Evolutionary conservation across 1,140 invertebrate genomes (phyloP).

Genomic region (Drosophila miranda): DNA sequence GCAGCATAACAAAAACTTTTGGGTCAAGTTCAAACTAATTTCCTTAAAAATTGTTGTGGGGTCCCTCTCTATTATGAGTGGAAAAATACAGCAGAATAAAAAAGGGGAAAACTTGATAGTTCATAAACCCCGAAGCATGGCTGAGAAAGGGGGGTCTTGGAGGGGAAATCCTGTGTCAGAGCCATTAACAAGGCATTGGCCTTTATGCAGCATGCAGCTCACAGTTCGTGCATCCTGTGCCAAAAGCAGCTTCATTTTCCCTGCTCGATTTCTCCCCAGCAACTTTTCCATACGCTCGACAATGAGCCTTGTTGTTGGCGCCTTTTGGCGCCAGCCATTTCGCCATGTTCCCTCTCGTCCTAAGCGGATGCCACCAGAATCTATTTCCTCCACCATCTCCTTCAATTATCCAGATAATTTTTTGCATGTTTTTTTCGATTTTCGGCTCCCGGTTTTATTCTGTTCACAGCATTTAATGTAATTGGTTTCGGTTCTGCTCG

Average conservation of each 20-base stretch:
- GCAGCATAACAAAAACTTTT: conserved; percentile 32
- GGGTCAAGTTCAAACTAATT: conserved; percentile 75
- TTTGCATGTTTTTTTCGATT: conserved; percentile 66
- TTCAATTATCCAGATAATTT: conserved; percentile 72
- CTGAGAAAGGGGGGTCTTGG: not conserved
- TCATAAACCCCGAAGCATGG: conserved; percentile 43
- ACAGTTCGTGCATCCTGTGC: conserved; percentile 49
- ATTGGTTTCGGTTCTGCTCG: conserved; percentile 55
- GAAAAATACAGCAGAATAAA: conserved; percentile 31
- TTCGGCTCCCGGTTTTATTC: conserved; percentile 42
- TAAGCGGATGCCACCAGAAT: conserved; percentile 11
- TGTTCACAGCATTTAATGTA: conserved; percentile 63
- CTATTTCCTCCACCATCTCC: conserved; percentile 40
- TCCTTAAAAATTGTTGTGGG: conserved; percentile 52
- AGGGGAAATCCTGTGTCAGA: conserved; percentile 32
- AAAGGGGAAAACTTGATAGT: conserved; percentile 40
- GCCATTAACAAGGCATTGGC: conserved; percentile 75
- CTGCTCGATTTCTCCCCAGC: conserved; percentile 3
- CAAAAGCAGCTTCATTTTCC: conserved; percentile 50
- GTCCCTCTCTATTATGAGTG: not conserved
- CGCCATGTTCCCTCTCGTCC: conserved; percentile 20
- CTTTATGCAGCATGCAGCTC: conserved; percentile 49
- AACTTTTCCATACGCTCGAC: conserved; percentile 46
- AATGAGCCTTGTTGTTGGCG: conserved; percentile 55
- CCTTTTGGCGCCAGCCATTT: conserved; percentile 64